Percentiles rank a stretch among this genome's conserved stretches.
Conservation (phyloP, 2,797 vertebrate genomes). For the Malacoctenus gilli region DNA sequence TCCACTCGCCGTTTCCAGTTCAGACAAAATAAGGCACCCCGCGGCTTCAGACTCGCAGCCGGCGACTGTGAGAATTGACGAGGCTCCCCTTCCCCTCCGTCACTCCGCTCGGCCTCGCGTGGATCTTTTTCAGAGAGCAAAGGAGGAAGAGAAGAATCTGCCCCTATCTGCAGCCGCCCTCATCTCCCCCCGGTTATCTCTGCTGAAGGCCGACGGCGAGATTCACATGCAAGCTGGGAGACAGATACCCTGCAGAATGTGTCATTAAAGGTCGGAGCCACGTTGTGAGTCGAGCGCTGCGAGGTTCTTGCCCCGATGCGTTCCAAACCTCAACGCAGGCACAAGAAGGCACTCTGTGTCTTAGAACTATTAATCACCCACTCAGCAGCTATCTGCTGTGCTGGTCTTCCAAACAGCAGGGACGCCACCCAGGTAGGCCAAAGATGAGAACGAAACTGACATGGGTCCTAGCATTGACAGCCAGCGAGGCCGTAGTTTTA, state of each 20-base stretch:
- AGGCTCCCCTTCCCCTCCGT: conserved; percentile 26
- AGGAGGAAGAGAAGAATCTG: conserved; percentile 57
- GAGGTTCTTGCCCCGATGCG: conserved; percentile 37
- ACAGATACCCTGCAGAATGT: conserved; percentile 68
- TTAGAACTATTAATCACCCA: conserved; percentile 69
- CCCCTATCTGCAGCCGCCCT: conserved; percentile 78
- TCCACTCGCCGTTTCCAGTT: conserved; percentile 49
- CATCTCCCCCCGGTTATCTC: conserved; percentile 69
- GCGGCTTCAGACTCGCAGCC: conserved; percentile 34
- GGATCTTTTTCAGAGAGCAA: conserved; percentile 44
- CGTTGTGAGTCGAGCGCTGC: conserved; percentile 62
- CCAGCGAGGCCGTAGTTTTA: conserved; percentile 13
- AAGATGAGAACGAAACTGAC: conserved; percentile 23
- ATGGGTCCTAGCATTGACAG: conserved; percentile 10
- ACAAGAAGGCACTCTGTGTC: conserved; percentile 54
- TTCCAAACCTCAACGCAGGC: conserved; percentile 63
- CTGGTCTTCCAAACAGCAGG: conserved; percentile 59
- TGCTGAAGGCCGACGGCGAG: conserved; percentile 44
- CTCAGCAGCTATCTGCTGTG: conserved; percentile 57
- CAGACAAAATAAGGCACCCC: conserved; percentile 54
- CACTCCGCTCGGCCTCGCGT: conserved; percentile 35
- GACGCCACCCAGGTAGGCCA: conserved; percentile 65
- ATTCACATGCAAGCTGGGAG: conserved; percentile 67
- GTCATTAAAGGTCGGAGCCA: conserved; percentile 58
- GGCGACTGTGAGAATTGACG: conserved; percentile 36